Evolutionary conservation across 2,888 invertebrate species (phyloP).

Genomic region (Lasioglossum calceatum): DNA sequence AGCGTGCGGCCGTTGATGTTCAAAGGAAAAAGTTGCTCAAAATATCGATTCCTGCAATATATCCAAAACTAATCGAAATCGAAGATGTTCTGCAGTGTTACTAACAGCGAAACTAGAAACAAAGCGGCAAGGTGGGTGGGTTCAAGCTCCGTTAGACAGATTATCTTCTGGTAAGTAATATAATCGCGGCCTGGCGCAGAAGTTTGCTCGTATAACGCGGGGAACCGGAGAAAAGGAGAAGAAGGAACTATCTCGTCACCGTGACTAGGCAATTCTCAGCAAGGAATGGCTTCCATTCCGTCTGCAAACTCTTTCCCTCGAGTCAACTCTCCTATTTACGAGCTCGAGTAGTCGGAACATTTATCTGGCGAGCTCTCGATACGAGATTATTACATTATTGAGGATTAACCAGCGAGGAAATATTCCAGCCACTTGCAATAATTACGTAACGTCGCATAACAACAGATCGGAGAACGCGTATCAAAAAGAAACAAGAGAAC

Average conservation of each 20-base stretch:
- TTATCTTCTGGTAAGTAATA: background rate
- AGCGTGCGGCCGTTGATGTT: too few species aligned
- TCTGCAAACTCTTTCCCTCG: background rate
- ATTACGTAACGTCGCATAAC: background rate
- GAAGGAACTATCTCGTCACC: slow-evolving; percentile 35
- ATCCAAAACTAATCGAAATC: too few species aligned
- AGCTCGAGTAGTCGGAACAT: too few species aligned
- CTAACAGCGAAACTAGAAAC: too few species aligned
- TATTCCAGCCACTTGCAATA: background rate
- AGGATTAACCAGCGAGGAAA: background rate
- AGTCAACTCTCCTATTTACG: background rate
- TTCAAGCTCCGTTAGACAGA: background rate
- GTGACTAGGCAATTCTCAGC: slow-evolving; percentile 56
- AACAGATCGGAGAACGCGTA: background rate
- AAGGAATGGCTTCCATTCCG: background rate
- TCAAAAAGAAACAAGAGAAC: background rate
- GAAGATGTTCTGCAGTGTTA: too few species aligned
- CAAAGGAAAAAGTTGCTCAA: too few species aligned
- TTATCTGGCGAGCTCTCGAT: background rate
- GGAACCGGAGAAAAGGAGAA: background rate
- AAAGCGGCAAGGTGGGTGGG: background rate
- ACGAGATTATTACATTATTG: background rate
- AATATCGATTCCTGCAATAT: too few species aligned
- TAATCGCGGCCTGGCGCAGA: background rate
- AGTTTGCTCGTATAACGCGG: background rate